A percentile compares a stretch with the other conserved stretches of the same genome.
phyloP scores from a whole-genome alignment of 1,140 invertebrate species.

The Drosophila nikananu region DNA sequence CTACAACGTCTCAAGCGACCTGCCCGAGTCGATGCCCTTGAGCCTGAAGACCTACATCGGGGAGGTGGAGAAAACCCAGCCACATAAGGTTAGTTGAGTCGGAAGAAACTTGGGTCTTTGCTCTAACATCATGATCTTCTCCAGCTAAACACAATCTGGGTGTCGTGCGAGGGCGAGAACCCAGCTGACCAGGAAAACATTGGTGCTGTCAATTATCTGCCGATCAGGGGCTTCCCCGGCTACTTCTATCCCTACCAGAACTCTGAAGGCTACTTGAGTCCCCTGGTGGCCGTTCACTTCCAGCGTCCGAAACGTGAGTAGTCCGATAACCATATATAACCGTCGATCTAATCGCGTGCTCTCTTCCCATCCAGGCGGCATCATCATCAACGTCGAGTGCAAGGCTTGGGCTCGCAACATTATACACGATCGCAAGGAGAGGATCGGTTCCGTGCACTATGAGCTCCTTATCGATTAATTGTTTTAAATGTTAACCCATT shows the following conservation, averaged over 20 bases:
- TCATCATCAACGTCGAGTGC: slow-evolving; percentile 95
- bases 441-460: slow-evolving; percentile 94
- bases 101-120: fast-evolving
- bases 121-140: slow-evolving; percentile 35
- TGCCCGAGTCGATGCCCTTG: slow-evolving; percentile 89
- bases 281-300: slow-evolving; percentile 94
- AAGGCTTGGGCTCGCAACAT: slow-evolving; percentile 96
- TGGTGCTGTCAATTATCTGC: slow-evolving; percentile 91
- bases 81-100: slow-evolving; percentile 59
- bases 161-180: slow-evolving; percentile 95
- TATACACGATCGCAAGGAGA: slow-evolving; percentile 91
- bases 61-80: slow-evolving; percentile 63
- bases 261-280: slow-evolving; percentile 93
- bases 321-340: no score
- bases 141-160: slow-evolving; percentile 92
- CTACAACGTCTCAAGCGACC: slow-evolving; percentile 87
- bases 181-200: slow-evolving; percentile 95
- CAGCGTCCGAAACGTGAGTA: slow-evolving; percentile 91
- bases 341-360: background rate
- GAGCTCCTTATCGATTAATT: slow-evolving; percentile 94
- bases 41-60: slow-evolving; percentile 87
- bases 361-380: slow-evolving; percentile 88
- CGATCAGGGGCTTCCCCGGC: slow-evolving; percentile 91
- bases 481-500: slow-evolving; percentile 12
- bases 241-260: slow-evolving; percentile 94